phyloP scores from a whole-genome alignment of 2,888 invertebrate genomes.

The Gymnocheta viridis region DNA sequence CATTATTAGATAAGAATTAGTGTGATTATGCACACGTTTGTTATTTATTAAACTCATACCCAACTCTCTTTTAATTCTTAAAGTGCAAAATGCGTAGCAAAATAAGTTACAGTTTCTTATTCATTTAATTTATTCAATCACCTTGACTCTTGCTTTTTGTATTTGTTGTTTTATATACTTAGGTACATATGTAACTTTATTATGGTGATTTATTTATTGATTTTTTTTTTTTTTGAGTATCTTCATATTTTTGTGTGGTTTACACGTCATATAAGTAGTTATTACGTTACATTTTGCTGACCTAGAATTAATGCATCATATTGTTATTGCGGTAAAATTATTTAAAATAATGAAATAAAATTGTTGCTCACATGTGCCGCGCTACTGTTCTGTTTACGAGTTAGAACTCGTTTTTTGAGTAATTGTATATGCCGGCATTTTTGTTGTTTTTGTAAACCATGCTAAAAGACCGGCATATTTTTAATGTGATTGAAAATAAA shows the following conservation, averaged over 20 bases:
- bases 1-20: slow-evolving; percentile 29
- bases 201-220: neutral
- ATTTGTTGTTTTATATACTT: neutral
- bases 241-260: neutral
- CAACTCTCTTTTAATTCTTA: neutral
- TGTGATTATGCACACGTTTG: neutral
- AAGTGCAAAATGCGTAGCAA: neutral
- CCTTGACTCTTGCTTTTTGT: slow-evolving; percentile 8
- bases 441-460: slow-evolving; percentile 10
- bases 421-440: slow-evolving; percentile 47
- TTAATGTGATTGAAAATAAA: neutral
- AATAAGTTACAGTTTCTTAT: slow-evolving; percentile 24
- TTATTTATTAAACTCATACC: neutral
- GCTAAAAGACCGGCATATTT: neutral
- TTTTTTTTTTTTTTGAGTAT: neutral
- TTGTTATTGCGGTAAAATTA: slow-evolving; percentile 20
- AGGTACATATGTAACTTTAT: neutral
- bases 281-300: slow-evolving; percentile 29
- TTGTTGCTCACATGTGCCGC: neutral
- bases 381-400: neutral
- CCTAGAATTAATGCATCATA: slow-evolving; percentile 11
- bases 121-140: slow-evolving; percentile 14
- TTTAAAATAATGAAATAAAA: neutral
- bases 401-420: neutral
- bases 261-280: neutral